Evolutionary conservation across 23 tunicate genomes (phyloP), one percentile per base, ranked within the genome.

Genomic region (Trididemnum nubilum): DNA sequence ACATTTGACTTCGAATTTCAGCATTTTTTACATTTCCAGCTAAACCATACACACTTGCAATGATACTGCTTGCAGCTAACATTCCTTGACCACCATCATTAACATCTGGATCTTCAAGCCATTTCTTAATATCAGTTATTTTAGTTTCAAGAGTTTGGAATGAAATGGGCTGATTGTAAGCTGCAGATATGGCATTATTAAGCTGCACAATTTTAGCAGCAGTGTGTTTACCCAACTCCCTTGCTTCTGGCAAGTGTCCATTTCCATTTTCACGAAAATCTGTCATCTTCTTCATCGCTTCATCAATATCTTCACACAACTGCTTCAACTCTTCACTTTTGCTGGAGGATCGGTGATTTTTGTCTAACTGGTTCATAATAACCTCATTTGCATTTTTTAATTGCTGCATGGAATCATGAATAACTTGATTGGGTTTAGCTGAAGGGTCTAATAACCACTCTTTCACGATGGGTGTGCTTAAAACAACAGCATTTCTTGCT

Each of bases 391-490:
- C 93, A 31, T 75, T 64, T 1, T 27, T 69, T 23, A 88, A 38
- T 4, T 81, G 72, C 39, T 69, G 40, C 31, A 87, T 64, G 9
- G 83, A 91, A 3, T 82, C 80, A 0, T 85, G 87, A 52, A 79
- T 76, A 33, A 72, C 93, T 1, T 85, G 81, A 29, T 85, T 81
- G 12, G 99, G 94, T 60, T 88, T 88, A 1, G 99, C 97, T 18
- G 67, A 3, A 0, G 84, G 83, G 71, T 96, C 85, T 15, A 96
- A 90, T 25, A 96, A 80, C 99, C 99, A 96, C 65, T 90, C 97
- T 88, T 84, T 87, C 29, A 91, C 93, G 34, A 79, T 70, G 24
- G 92, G 89, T 21, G 91, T 79, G 4, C 81, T 80, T 23, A 79
- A 67, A 37, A 51, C 79, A 64, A 93, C 80, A 3, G 49, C 49